Evolutionary conservation across 2,113 vertebrate genomes (phyloP), one percentile per base, ranked within the genome.

Genomic region (Crotalus viridis): DNA sequence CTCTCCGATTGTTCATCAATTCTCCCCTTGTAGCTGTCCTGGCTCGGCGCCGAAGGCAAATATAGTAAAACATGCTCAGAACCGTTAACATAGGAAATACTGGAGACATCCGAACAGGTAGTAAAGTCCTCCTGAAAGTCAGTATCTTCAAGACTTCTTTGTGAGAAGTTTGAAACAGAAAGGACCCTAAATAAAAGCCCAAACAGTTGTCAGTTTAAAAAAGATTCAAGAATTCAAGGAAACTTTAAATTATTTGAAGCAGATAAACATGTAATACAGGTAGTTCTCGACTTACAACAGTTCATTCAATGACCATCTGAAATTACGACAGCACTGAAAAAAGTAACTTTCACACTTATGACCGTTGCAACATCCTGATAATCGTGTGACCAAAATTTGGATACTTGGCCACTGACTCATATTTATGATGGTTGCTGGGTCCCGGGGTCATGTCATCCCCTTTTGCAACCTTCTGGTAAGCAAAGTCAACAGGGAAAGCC

Each of bases 21-120:
- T 99, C 99, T 46, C 99, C 98, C 96, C 99, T 98, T 1, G 98
- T 98, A 51, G 98, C 98, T 95, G 98, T 99, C 98, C 99, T 99
- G 98, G 99, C 99, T 98, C 98, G 98, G 94, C 99, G 99, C 98
- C 99, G 99, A 97, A 99, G 98, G 98, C 99, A 99, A 96, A 99
- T 99, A 97, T 99, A 99, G 98, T 99, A 99, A 98, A 99, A 99
- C 99, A 99, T 99, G 97, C 98, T 99, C 98, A 99, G 97, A 97
- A 99, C 97, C 97, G 99, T 99, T 98, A 99, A 97, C 99, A 99
- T 99, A 98, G 97, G 99, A 98, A 99, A 98, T 97, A 98, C 97
- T 94, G 98, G 98, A 95, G 97, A 43, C 97, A 98, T 98, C 96
- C 96, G 97, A 96, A 54, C 94, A 94, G 21, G 93, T 96, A 94